Base-by-base conservation (phyloP, 2,888 invertebrate species). In the Drosophila yooni region DNA sequence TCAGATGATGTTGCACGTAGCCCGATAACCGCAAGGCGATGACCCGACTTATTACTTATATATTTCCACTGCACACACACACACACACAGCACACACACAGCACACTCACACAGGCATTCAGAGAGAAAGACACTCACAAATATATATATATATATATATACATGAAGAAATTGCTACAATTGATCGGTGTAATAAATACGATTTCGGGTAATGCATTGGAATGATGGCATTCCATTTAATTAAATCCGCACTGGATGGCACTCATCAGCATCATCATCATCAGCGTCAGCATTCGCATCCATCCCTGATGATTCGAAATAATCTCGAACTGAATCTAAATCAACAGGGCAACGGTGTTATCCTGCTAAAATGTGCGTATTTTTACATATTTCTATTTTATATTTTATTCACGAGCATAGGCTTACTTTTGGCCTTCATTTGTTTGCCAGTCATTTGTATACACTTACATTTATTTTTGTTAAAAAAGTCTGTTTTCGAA, bases 311-410 rank as follows among this genome's bases (percentile, higher is more conserved):
- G 70, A 79, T 57, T 50, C 66, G 66, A 40, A 78, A 65, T 63
- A 75, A 70, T 83, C 79, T 58, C 76, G 54, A 85, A 33, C 88
- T 87, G 65, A 88, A 88, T 75, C 81, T 50, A 4, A 59, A 82
- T 72, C 76, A 61, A 15, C 64, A 59, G 43, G 52, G 58, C 59
- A 91, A 88, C 77, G 93, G 93, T 72, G 93, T 93, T 76, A 91
- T 93, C 71, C 80, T 93, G 64, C 81, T 93, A 58, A 93, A 93
- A 91, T 93, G 93, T 93, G 76, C 75, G 91, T 84, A 38, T 48
- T 18, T 31, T 1, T 6, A 40, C 43, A 38, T 29, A 31, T 34
- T 36, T 34, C 18, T 36, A 52, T 58, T 6, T 27, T 38, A 13
- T 7, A 15, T 3, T 31, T 31, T n/a, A 13, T 51, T 29, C 21